Evolutionary conservation across 2,888 invertebrate genomes (phyloP).

Genomic region (Chloromyia formosa): DNA sequence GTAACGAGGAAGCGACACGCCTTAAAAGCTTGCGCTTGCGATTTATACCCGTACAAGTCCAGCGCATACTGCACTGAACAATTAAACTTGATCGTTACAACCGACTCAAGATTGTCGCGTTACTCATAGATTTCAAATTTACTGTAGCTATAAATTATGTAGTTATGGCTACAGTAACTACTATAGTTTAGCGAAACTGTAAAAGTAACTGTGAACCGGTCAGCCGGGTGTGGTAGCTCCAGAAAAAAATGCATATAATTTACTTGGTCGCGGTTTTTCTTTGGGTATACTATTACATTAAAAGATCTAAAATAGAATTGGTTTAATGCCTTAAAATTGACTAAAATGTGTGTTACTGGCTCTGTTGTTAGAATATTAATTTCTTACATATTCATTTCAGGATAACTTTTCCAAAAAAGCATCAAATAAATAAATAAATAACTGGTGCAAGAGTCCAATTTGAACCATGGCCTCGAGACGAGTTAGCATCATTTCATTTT

Average conservation of each 20-base stretch:
- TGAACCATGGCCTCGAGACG: too few relatives aligned
- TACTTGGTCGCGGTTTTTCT: not conserved
- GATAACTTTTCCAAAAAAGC: too few relatives aligned
- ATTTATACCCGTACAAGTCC: not conserved
- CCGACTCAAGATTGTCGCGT: not conserved
- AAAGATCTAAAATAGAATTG: too few relatives aligned
- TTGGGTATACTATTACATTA: too few relatives aligned
- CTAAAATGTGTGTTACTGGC: too few relatives aligned
- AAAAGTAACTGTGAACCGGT: constrained; percentile 11
- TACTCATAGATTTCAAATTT: constrained; percentile 2
- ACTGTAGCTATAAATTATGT: not conserved
- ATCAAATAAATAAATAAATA: too few relatives aligned
- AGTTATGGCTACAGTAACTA: not conserved
- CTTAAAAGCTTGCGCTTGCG: constrained; percentile 3
- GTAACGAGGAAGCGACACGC: constrained; percentile 36
- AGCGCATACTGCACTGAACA: not conserved
- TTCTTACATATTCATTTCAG: too few relatives aligned
- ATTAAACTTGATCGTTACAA: constrained; percentile 18
- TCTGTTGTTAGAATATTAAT: too few relatives aligned
- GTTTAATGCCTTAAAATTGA: too few relatives aligned
- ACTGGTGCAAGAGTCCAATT: too few relatives aligned
- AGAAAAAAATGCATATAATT: not conserved
- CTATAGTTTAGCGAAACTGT: not conserved
- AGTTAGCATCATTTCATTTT: too few relatives aligned
- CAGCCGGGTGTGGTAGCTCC: not conserved